Percentiles rank a stretch among this genome's conserved stretches.
These are phyloP conservation scores for Sphaeramia orbicularis DNA, from an alignment of 2,797 vertebrate genomes.

Conservation along the genomic window DNA sequence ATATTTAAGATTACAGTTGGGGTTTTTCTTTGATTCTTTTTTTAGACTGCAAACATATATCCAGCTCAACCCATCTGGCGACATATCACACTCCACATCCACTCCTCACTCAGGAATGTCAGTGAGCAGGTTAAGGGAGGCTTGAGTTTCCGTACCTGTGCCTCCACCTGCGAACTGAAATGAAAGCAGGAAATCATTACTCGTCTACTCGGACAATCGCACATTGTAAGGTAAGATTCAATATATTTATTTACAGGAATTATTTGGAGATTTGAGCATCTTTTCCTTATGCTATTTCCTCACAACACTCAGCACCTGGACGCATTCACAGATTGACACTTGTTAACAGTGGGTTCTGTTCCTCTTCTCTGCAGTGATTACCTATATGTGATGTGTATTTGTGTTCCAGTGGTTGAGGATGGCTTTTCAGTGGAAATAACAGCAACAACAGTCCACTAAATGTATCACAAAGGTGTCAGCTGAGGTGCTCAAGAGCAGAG, in stretches of 20 bases:
- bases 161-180: background rate
- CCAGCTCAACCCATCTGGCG: background rate
- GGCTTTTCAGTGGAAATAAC: constrained; percentile 28
- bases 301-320: no score
- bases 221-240: constrained; percentile 38
- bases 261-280: no score
- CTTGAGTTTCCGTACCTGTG: background rate
- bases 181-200: constrained; percentile 21
- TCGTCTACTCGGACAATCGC: rapidly evolving
- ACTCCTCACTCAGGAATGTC: constrained; percentile 73
- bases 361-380: no score
- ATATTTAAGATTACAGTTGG: no score
- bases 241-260: background rate
- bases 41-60: no score
- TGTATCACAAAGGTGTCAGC: constrained; percentile 57
- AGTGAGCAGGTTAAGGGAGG: constrained; percentile 55
- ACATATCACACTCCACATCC: constrained; percentile 4
- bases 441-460: constrained; percentile 37
- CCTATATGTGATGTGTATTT: no score
- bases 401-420: background rate
- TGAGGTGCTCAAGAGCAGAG: constrained; percentile 18
- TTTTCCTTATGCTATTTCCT: no score
- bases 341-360: no score
- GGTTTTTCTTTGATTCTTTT: no score
- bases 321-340: no score